phyloP scores from a whole-genome alignment of 2,888 invertebrate genomes.

The Amiota communis region DNA sequence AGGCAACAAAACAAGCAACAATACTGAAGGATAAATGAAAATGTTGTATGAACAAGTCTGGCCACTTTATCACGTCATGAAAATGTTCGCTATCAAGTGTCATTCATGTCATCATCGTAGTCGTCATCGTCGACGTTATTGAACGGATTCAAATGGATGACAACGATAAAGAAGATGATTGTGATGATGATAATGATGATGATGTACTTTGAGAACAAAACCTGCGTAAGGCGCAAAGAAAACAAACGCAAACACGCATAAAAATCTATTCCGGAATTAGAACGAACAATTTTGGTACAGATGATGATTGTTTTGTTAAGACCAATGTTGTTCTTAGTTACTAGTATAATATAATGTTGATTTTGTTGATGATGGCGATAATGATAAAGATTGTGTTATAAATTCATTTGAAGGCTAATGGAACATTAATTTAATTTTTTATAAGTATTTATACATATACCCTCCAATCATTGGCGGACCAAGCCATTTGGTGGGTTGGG shows the following conservation, averaged over 20 bases:
- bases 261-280: no score
- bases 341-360: conserved; percentile 37
- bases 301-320: no score
- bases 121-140: conserved; percentile 17
- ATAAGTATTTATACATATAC: neutral
- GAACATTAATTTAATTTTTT: conserved; percentile 59
- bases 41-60: conserved; percentile 40
- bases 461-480: no score
- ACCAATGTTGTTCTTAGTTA: no score
- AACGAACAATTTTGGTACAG: no score
- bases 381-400: conserved; percentile 46
- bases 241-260: conserved; percentile 13
- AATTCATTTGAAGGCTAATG: conserved; percentile 60
- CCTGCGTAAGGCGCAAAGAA: conserved; percentile 23
- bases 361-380: conserved; percentile 40
- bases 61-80: conserved; percentile 62
- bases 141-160: neutral
- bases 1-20: neutral
- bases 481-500: no score
- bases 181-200: neutral
- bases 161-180: conserved; percentile 9
- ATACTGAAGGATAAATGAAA: conserved; percentile 5
- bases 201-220: conserved; percentile 25
- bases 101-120: conserved; percentile 27
- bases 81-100: conserved; percentile 54